A percentile compares a stretch with the other conserved stretches of the same genome.
Evolutionary conservation across 2,113 vertebrate genomes (phyloP).

Genomic region (Clarias macrocephalus): DNA sequence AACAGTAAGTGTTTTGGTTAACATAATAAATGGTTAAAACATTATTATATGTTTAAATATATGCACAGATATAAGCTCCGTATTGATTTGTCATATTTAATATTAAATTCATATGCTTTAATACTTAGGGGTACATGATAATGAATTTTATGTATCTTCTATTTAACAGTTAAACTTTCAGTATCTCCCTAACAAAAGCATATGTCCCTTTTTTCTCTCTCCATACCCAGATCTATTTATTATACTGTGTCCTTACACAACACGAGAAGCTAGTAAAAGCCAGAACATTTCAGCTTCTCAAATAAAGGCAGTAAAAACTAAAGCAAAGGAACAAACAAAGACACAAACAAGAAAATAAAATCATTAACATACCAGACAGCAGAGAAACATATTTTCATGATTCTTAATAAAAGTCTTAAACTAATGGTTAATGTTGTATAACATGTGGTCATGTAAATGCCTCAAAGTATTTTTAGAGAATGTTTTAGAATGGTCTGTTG

Average conservation of each 20-base stretch:
- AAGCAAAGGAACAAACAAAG: constrained; percentile 62
- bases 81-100: neutral
- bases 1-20: neutral
- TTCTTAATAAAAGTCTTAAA: constrained; percentile 63
- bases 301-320: constrained; percentile 65
- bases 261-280: constrained; percentile 68
- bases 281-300: constrained; percentile 65
- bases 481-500: constrained; percentile 35
- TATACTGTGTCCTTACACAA: constrained; percentile 65
- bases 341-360: constrained; percentile 65
- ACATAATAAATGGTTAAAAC: neutral
- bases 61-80: neutral
- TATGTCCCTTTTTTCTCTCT: constrained; percentile 25
- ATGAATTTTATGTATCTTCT: constrained; percentile 4
- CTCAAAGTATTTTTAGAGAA: constrained; percentile 48
- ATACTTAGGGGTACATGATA: neutral
- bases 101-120: neutral
- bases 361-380: constrained; percentile 74
- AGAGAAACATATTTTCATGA: constrained; percentile 70
- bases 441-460: constrained; percentile 48
- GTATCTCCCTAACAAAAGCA: constrained; percentile 13
- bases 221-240: constrained; percentile 57
- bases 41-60: neutral
- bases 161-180: constrained; percentile 52
- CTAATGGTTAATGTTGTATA: constrained; percentile 65